Evolutionary conservation across 2,797 vertebrate species (phyloP).

Genomic region (Anabacerthia variegaticeps): DNA sequence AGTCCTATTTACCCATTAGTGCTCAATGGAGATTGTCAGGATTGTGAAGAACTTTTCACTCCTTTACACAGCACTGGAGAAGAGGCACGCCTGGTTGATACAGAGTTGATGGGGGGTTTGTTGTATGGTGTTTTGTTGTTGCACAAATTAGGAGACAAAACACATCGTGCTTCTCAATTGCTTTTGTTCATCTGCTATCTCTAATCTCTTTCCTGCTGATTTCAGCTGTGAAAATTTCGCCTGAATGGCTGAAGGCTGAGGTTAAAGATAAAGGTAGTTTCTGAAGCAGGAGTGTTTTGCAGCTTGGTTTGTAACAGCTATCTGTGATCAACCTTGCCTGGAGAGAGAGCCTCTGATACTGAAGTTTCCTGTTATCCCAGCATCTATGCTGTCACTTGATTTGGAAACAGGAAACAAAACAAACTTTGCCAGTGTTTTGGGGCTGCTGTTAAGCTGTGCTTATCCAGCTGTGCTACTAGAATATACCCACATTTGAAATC

Average conservation of each 20-base stretch:
- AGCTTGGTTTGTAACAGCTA: not conserved
- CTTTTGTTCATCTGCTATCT: not conserved
- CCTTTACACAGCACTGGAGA: not conserved
- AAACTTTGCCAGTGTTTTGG: not conserved
- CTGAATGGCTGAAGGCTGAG: not conserved
- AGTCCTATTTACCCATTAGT: not conserved
- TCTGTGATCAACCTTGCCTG: not conserved
- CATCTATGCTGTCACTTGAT: constrained; percentile 17
- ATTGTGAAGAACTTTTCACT: not conserved
- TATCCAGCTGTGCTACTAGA: not conserved
- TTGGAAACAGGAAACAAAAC: constrained; percentile 45
- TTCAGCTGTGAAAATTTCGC: not conserved
- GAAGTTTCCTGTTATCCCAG: constrained; percentile 22
- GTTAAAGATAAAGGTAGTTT: not conserved
- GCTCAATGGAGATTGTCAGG: not conserved
- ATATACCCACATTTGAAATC: not conserved
- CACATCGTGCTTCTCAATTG: not conserved
- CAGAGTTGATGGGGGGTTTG: not conserved
- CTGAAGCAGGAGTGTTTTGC: not conserved
- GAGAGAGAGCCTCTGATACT: not conserved
- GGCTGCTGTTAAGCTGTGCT: not conserved
- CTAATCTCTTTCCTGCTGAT: not conserved
- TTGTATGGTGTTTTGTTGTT: not conserved
- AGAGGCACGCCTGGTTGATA: not conserved
- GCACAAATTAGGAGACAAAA: not conserved